Conservation (phyloP, 2,888 invertebrate genomes). For the Cancer borealis region DNA sequence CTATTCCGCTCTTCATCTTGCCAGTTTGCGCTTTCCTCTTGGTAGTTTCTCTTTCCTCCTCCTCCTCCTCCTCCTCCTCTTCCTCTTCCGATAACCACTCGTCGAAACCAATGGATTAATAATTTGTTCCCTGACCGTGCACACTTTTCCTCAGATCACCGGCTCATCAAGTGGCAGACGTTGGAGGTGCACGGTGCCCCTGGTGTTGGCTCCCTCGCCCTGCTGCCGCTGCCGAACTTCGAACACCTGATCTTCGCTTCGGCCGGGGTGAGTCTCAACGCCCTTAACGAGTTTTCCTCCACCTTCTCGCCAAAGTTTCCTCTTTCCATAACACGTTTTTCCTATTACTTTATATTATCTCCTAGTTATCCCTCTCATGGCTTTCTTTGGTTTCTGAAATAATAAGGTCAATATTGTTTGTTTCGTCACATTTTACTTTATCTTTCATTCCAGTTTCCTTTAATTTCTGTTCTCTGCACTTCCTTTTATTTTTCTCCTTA, state of each 20-base stretch:
- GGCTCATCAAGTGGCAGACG: slow-evolving; percentile 42
- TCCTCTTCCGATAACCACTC: too few species aligned
- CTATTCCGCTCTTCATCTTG: background rate
- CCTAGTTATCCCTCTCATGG: background rate
- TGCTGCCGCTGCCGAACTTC: slow-evolving; percentile 24
- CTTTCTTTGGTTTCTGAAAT: too few species aligned
- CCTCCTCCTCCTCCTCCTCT: too few species aligned
- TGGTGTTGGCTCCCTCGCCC: background rate
- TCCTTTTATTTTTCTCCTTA: too few species aligned
- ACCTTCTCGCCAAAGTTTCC: background rate
- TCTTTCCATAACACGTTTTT: background rate
- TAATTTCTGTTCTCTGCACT: too few species aligned
- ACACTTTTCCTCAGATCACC: background rate
- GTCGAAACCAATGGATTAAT: too few species aligned
- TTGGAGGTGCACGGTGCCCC: background rate
- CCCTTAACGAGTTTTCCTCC: background rate
- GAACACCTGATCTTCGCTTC: slow-evolving; percentile 33
- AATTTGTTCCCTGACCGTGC: background rate
- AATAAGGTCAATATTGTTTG: too few species aligned
- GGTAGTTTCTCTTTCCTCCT: background rate
- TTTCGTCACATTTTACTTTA: too few species aligned
- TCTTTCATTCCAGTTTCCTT: too few species aligned
- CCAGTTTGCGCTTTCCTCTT: too few species aligned
- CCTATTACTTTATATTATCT: background rate
- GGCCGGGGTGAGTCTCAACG: background rate